A percentile compares a stretch with the other conserved stretches of the same genome.
Evolutionary conservation across 2,888 invertebrate genomes (phyloP).

Genomic region (Archaeoteleia sp.): DNA sequence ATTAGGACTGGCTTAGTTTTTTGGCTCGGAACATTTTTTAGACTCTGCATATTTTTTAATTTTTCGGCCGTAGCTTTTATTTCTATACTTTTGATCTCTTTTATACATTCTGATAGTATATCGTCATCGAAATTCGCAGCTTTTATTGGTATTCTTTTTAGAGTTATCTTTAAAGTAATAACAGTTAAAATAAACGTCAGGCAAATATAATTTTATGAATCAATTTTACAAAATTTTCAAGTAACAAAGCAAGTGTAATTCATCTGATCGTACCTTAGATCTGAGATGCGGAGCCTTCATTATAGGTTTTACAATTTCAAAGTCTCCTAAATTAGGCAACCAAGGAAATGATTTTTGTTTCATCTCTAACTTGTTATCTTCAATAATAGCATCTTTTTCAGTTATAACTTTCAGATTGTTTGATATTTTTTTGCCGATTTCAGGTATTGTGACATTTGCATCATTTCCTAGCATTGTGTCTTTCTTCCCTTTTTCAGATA

Average conservation of each 20-base stretch:
- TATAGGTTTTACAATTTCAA: slow-evolving; percentile 75
- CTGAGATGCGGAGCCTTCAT: slow-evolving; percentile 80
- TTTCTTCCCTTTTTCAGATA: no score
- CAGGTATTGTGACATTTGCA: no score
- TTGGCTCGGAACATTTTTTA: slow-evolving; percentile 9
- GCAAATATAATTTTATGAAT: slow-evolving; percentile 17
- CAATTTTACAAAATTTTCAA: slow-evolving; percentile 4
- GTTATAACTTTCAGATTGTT: slow-evolving; percentile 29
- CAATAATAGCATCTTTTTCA: slow-evolving; percentile 11
- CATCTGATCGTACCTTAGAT: slow-evolving; percentile 79
- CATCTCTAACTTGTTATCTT: slow-evolving; percentile 5
- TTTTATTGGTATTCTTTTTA: slow-evolving; percentile 77
- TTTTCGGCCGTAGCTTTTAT: slow-evolving; percentile 14
- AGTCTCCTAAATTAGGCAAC: slow-evolving; percentile 73
- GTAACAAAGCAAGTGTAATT: slow-evolving; percentile 18
- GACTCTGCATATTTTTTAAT: background rate
- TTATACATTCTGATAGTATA: slow-evolving; percentile 27
- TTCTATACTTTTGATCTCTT: slow-evolving; percentile 29
- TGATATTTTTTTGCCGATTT: no score
- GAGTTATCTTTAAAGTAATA: slow-evolving; percentile 76
- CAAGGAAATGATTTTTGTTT: slow-evolving; percentile 72
- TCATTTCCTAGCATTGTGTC: no score
- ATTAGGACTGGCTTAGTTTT: slow-evolving; percentile 16
- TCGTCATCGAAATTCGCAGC: slow-evolving; percentile 65
- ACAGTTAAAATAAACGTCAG: slow-evolving; percentile 14